Base-by-base conservation (phyloP, 2,888 invertebrate species). In the Thymelicus sylvestris region DNA sequence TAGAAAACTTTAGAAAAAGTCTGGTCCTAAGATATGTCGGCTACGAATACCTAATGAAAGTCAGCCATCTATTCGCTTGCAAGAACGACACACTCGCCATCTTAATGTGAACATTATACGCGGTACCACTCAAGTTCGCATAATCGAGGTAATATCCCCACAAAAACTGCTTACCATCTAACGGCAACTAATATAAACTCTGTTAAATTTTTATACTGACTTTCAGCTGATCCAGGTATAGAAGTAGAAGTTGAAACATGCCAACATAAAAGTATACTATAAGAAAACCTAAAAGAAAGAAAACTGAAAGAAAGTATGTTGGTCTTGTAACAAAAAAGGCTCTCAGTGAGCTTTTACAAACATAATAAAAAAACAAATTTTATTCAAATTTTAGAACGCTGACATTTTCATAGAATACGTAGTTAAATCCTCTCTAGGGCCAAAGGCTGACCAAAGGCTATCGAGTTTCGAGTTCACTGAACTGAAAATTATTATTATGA, bases 101-200 rank as follows among this genome's bases (percentile, higher is more conserved):
- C 90, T 91, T 92, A 92, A 93, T 93, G 92, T 72, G 88, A 86
- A 85, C 92, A 93, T 93, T 93, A 93, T 93, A 90, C 92, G 84
- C 84, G 85, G 82, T 84, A 81, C 81, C 86, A 86, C 92, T 89
- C 86, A 80, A 88, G 83, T 83, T 86, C 86, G 91, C 90, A 92
- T 92, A 92, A 92, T 92, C 86, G 81, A 80, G 81, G 48, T 73
- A 77, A 79, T 76, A 80, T 77, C 77, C 74, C 73, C 76, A 83
- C 92, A 92, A 93, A 93, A 93, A 93, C 90, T 89, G 87, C 82
- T 79, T 55, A 7, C 48, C 63, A 63, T 31, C 68, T 68, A 63
- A 47, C 55, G 48, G 67, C 38, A 12, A 47, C 5, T 57, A 0
- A 4, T 15, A 48, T 3, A 71, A 48, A 81, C 78, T 81, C 80